These are phyloP conservation scores for Nebria brevicollis DNA, from an alignment of 2,888 invertebrate species.

Conservation along the genomic window DNA sequence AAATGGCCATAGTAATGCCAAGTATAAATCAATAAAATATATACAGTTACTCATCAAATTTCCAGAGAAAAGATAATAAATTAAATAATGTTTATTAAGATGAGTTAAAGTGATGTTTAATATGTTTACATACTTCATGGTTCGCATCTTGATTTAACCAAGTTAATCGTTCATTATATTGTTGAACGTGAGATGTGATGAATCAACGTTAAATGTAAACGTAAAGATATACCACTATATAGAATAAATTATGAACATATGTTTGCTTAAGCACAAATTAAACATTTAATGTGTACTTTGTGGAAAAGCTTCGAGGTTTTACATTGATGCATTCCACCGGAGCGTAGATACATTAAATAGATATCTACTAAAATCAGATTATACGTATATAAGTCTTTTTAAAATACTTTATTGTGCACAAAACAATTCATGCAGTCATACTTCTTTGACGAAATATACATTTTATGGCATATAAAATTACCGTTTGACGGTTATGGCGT, in stretches of 20 bases:
- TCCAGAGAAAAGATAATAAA: conserved; percentile 6
- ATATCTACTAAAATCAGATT: background rate
- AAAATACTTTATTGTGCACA: background rate
- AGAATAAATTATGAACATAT: conserved; percentile 33
- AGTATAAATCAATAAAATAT: conserved; percentile 27
- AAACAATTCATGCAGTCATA: background rate
- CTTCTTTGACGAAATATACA: background rate
- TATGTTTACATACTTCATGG: conserved; percentile 34
- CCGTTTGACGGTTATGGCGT: background rate
- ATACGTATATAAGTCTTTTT: background rate
- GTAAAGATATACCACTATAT: conserved; percentile 29
- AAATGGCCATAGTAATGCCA: background rate
- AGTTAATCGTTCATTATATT: conserved; percentile 13
- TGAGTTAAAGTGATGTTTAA: conserved; percentile 18
- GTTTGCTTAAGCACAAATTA: conserved; percentile 21
- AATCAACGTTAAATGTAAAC: conserved; percentile 28
- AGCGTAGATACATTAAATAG: background rate
- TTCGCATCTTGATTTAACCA: conserved; percentile 22
- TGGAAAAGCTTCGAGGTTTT: background rate
- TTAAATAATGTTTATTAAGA: conserved; percentile 15
- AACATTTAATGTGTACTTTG: background rate
- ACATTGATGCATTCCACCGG: too few relatives aligned
- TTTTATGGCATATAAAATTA: background rate
- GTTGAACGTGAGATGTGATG: conserved; percentile 12
- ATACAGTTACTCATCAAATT: conserved; percentile 13